These are phyloP conservation scores for Pseudanteris insignis DNA, from an alignment of 2,888 invertebrate genomes.

Conservation along the genomic window DNA sequence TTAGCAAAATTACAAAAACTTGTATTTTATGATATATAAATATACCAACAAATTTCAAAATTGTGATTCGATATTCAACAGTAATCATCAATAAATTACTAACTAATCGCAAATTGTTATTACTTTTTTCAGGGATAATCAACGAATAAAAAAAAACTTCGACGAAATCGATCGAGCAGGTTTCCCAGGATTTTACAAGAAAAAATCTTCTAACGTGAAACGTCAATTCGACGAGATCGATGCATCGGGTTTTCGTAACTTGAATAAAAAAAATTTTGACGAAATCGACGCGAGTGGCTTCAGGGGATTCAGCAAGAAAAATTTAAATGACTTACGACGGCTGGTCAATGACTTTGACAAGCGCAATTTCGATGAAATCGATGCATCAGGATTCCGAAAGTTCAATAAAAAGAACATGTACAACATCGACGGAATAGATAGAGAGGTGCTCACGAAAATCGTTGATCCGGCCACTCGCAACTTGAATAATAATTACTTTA, in stretches of 20 bases:
- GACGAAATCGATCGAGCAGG: slow-evolving; percentile 74
- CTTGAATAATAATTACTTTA: too few species aligned
- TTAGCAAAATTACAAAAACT: too few species aligned
- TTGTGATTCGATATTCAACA: too few species aligned
- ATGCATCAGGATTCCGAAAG: slow-evolving; percentile 65
- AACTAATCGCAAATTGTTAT: too few species aligned
- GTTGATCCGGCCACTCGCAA: too few species aligned
- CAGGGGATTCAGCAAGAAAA: slow-evolving; percentile 69
- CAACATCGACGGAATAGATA: too few species aligned
- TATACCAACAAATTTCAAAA: too few species aligned
- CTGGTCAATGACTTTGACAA: slow-evolving; percentile 72
- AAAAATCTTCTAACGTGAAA: slow-evolving; percentile 65
- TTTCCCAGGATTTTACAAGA: slow-evolving; percentile 67
- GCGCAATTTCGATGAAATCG: slow-evolving; percentile 68
- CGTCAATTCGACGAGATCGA: slow-evolving; percentile 60
- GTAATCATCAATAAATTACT: too few species aligned
- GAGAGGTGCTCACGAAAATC: too few species aligned
- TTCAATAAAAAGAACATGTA: slow-evolving; percentile 55
- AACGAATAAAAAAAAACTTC: slow-evolving; percentile 69
- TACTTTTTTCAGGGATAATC: slow-evolving; percentile 7
- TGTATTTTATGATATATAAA: too few species aligned
- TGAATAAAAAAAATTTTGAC: slow-evolving; percentile 45
- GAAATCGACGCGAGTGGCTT: slow-evolving; percentile 57
- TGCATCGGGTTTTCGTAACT: slow-evolving; percentile 65
- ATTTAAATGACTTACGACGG: slow-evolving; percentile 74